These are phyloP conservation scores for Microcebus tavaratra DNA, from an alignment of 2,113 vertebrate species.

Conservation along the genomic window DNA sequence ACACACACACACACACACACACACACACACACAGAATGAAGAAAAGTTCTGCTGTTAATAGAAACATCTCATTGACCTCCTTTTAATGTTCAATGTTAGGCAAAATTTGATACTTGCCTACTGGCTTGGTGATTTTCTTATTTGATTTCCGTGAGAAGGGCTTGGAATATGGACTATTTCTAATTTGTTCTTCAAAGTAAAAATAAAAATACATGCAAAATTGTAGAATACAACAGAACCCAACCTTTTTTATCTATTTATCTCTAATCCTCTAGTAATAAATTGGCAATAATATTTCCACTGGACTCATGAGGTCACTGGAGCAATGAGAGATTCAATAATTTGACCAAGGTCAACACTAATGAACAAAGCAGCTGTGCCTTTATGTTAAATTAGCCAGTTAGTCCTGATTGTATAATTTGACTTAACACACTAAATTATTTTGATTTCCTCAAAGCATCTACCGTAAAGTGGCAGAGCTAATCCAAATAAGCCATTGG, in stretches of 20 bases:
- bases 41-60: not conserved
- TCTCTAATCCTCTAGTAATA: not conserved
- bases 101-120: conserved; percentile 3
- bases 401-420: conserved; percentile 25
- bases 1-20: not conserved
- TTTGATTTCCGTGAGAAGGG: not conserved
- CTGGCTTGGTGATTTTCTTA: not conserved
- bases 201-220: not conserved
- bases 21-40: not conserved
- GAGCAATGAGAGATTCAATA: not conserved
- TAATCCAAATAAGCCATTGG: conserved; percentile 59
- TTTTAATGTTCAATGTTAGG: not conserved
- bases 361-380: not conserved
- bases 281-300: not conserved
- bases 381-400: conserved; percentile 33
- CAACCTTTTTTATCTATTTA: not conserved
- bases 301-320: not conserved
- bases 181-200: conserved; percentile 44
- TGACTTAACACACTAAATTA: conserved; percentile 48
- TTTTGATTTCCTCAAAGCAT: conserved; percentile 54
- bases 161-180: conserved; percentile 18
- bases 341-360: conserved; percentile 13
- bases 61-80: conserved; percentile 12
- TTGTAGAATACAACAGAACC: not conserved
- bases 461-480: conserved; percentile 20